Conservation (phyloP, 2,113 vertebrate genomes). For the Apaloderma vittatum region DNA sequence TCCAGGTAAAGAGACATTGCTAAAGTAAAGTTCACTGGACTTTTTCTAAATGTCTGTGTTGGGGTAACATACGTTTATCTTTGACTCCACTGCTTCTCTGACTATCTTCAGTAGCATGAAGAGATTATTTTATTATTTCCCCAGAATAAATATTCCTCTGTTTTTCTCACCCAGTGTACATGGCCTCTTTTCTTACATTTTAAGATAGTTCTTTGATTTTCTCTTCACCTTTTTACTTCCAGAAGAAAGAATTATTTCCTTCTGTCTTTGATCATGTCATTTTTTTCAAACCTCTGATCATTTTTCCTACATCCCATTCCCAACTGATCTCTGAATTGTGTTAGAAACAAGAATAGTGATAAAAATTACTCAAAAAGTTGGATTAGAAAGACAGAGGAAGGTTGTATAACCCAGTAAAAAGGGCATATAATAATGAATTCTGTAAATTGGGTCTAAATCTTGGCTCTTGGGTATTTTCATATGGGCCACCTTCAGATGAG, state of each 20-base stretch:
- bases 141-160: neutral
- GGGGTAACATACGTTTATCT: neutral
- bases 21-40: neutral
- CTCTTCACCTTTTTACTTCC: neutral
- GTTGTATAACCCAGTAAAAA: neutral
- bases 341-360: neutral
- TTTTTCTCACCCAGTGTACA: fast-evolving
- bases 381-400: neutral
- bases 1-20: fast-evolving
- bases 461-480: neutral
- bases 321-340: fast-evolving
- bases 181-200: fast-evolving
- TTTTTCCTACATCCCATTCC: neutral
- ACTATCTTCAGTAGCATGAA: neutral
- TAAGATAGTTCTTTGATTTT: neutral
- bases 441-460: neutral
- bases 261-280: fast-evolving
- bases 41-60: fast-evolving
- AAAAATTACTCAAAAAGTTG: fast-evolving
- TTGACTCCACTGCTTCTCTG: neutral
- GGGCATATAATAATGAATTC: fast-evolving
- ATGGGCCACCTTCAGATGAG: too few species aligned
- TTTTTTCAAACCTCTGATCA: fast-evolving
- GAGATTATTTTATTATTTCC: neutral
- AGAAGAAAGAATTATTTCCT: neutral